Evolutionary conservation across 1,140 invertebrate genomes (phyloP), one percentile per base, ranked within the genome.

Genomic region (Potamilus streckersoni): DNA sequence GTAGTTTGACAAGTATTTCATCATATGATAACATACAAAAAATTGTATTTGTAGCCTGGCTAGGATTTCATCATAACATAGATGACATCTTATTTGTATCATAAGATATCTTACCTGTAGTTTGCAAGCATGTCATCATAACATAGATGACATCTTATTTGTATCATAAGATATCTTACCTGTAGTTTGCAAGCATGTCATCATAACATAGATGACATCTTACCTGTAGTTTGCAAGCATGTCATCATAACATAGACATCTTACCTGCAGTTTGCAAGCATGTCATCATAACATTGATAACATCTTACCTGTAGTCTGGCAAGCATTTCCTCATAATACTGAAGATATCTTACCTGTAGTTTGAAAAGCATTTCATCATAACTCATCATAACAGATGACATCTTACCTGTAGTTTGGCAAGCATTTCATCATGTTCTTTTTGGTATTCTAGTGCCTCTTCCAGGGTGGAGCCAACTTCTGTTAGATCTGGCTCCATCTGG

Each of bases 401-500:
- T 79, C 86, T 89, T 89, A 96, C 95, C 92, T 95, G 94, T 81
- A 97, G 91, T 90, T 96, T 94, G 69, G 92, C 90, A 49, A 97
- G 92, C 60, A 97, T 94, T 90, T 96, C 94, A 86, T 95, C 92
- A 89, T 97, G 96, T 72, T 94, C 93, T 71, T 92, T 91, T 78
- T 94, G 93, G 69, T 96, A 90, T 78, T 94, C 92, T 69, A 92
- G 89, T 12, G 96, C 95, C 87, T 96, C 95, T 69, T 93, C 92
- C 58, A 95, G 89, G 73, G 92, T 95, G 76, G 92, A 89, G 78
- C 96, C 96, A 62, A 98, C 92, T 80, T 94, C 93, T 80, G 95
- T 95, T 77, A 97, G 91, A 85, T 94, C 93, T 60, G 96, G 96
- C 66, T 93, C 93, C 86, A 97, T 92, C 87, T 97, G 95, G 79